Evolutionary conservation across 2,113 vertebrate species (phyloP).

Genomic region (Barnardius zonarius): DNA sequence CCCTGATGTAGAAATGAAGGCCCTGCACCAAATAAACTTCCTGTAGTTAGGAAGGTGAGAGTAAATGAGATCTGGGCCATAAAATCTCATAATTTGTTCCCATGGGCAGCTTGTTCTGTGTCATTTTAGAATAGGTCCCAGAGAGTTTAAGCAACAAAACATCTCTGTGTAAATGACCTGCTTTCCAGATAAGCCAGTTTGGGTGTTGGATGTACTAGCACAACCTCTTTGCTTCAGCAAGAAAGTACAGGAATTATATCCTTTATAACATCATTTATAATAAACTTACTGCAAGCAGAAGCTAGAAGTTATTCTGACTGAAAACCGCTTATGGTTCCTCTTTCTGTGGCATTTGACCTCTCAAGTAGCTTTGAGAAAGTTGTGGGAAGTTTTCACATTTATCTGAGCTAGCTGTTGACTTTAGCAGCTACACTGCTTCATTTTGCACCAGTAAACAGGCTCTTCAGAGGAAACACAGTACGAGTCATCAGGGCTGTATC

Average conservation of each 20-base stretch:
- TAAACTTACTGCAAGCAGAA: neutral
- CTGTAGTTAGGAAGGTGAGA: neutral
- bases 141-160: neutral
- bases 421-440: neutral
- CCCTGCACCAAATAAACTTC: neutral
- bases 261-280: neutral
- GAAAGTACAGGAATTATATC: neutral
- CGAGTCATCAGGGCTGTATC: neutral
- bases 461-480: neutral
- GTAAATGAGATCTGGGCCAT: neutral
- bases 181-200: neutral
- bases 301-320: neutral
- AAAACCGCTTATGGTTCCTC: neutral
- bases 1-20: neutral
- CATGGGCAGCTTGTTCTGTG: neutral
- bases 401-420: neutral
- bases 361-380: neutral
- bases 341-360: neutral
- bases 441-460: neutral
- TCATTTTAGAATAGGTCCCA: neutral
- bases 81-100: neutral
- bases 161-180: neutral
- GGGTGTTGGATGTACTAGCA: neutral
- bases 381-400: neutral
- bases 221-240: neutral